Evolutionary conservation across 2,888 invertebrate species (phyloP).

Genomic region (Cephus sareptanus): DNA sequence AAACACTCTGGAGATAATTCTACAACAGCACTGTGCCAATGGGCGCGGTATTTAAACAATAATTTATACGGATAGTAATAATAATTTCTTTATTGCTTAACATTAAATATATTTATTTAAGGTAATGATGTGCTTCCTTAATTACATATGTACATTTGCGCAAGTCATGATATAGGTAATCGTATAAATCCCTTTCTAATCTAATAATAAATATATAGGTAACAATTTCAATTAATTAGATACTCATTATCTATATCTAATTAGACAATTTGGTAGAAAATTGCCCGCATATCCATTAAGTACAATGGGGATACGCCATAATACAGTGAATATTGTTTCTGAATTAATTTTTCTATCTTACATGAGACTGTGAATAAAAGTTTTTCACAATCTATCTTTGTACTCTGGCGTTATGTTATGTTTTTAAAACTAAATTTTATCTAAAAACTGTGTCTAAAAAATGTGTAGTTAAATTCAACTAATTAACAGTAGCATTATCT

Average conservation of each 20-base stretch:
- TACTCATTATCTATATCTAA: background rate
- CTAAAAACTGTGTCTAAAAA: background rate
- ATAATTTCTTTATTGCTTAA: background rate
- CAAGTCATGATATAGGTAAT: background rate
- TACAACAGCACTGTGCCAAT: background rate
- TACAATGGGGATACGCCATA: background rate
- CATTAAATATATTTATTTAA: background rate
- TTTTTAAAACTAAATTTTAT: background rate
- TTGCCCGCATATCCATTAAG: background rate
- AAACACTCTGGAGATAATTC: background rate
- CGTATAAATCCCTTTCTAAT: background rate
- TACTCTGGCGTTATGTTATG: background rate
- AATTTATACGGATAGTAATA: background rate
- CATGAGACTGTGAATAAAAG: background rate
- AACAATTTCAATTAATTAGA: background rate
- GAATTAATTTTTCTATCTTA: background rate
- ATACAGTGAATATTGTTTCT: background rate
- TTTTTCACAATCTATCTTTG: background rate
- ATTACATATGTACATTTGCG: background rate
- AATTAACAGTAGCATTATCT: constrained; percentile 41
- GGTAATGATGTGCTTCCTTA: background rate
- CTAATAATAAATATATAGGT: background rate
- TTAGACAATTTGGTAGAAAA: background rate
- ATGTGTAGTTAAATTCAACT: background rate
- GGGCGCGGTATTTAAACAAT: background rate